Base-by-base conservation (phyloP, 2,113 vertebrate species). In the Tragelaphus strepsiceros region DNA sequence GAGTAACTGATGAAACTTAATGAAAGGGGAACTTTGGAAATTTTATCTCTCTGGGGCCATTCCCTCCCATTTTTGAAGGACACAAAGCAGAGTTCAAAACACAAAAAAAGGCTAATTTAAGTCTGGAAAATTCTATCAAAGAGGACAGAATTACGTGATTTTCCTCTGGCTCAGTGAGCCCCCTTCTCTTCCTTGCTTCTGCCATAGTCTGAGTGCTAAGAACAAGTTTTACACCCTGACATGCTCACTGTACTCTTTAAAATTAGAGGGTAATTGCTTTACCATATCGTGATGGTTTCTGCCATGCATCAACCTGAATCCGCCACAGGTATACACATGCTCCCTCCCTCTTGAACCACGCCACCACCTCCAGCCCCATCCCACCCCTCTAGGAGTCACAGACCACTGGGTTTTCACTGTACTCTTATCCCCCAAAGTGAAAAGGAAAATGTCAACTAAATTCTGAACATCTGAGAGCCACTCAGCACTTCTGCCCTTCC, bases 251-350 rank as follows among this genome's bases (percentile, higher is more conserved):
- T 12, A 30, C 67, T 67, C 62, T 30, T 43, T 43, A 43, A 43
- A 43, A 77, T 77, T 39, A 14, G 21, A 77, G 35, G 35, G 21
- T 77, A 77, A 77, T 77, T 43, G 35, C 35, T 43, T 77, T 77
- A 77, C 12, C 35, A 77, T 43, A 43, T 26, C 3, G 6, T 13
- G 71, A 43, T 22, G 67, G 67, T 71, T 71, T 71, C 67, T 71
- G 67, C 71, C 71, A 77, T 43, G 13, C 35, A 26, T 43, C 35
- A 43, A 39, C 35, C 35, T 39, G 71, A 77, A 43, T 77, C 71
- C 0, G 3, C 35, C 21, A 7, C 4, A 26, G 35, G 11, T 43
- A 26, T 43, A 43, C 11, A 2, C 14, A 77, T 6, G 35, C 24
- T 43, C 71, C 35, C 21, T 24, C 3, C 12, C 71, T 77, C 71